phyloP scores from a whole-genome alignment of 2,113 vertebrate species.

The Elephas maximus region DNA sequence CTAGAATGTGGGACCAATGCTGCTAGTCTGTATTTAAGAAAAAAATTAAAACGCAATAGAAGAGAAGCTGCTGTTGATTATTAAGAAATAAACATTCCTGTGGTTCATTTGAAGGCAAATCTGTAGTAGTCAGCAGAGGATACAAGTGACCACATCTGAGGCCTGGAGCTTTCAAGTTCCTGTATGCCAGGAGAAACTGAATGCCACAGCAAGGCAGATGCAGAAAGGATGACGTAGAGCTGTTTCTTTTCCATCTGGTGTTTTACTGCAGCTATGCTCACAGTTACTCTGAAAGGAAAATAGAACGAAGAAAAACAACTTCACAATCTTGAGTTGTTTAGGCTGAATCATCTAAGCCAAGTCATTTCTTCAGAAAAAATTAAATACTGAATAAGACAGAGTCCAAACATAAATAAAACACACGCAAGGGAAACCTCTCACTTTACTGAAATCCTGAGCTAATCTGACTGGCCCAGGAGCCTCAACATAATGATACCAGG shows the following conservation, averaged over 20 bases:
- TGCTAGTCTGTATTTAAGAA: background rate
- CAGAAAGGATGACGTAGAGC: constrained; percentile 4
- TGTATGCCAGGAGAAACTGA: background rate
- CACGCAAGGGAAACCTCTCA: background rate
- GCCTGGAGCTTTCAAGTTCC: constrained; percentile 60
- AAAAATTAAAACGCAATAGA: constrained; percentile 6
- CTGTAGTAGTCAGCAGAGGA: constrained; percentile 59
- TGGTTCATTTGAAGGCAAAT: constrained; percentile 79
- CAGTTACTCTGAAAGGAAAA: constrained; percentile 59
- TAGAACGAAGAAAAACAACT: constrained; percentile 52
- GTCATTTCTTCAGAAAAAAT: constrained; percentile 65
- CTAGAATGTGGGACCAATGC: background rate
- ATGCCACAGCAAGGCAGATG: background rate
- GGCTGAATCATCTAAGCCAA: constrained; percentile 55
- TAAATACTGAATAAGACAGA: constrained; percentile 59
- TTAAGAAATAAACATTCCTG: constrained; percentile 76
- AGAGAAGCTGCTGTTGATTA: constrained; percentile 64
- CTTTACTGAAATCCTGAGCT: background rate
- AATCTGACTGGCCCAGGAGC: constrained; percentile 32
- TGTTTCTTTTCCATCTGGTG: constrained; percentile 69
- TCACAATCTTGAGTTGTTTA: constrained; percentile 50
- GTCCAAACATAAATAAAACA: constrained; percentile 55
- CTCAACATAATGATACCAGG: background rate
- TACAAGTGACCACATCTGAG: constrained; percentile 73
- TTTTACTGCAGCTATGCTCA: constrained; percentile 54